These are phyloP conservation scores for Myocastor coypus DNA, from an alignment of 2,113 vertebrate species.

Conservation along the genomic window DNA sequence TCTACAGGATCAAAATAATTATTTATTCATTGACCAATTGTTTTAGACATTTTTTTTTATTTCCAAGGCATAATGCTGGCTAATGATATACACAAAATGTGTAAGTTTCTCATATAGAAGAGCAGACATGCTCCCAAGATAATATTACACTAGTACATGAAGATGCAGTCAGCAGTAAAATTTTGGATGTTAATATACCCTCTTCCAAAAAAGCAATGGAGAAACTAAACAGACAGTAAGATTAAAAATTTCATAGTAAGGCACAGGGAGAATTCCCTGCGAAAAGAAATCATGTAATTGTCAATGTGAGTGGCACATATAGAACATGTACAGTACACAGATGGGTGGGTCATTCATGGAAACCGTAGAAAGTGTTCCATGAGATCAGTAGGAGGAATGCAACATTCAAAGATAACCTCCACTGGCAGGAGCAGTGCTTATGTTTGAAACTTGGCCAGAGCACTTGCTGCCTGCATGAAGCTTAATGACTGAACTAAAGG, in stretches of 20 bases:
- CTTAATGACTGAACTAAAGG: not conserved
- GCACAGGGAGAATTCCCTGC: accelerated
- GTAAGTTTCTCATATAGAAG: not conserved
- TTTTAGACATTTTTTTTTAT: not conserved
- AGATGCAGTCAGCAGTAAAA: not conserved
- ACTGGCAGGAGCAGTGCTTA: not conserved
- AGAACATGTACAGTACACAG: accelerated
- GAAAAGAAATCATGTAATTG: not conserved
- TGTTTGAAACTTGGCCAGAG: not conserved
- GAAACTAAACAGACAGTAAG: not conserved
- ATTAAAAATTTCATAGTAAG: not conserved
- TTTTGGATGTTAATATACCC: not conserved
- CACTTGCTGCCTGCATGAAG: not conserved
- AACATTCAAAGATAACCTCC: not conserved
- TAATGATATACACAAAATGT: not conserved
- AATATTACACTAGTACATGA: not conserved
- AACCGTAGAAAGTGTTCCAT: accelerated
- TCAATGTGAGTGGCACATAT: not conserved
- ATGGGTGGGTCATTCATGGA: accelerated
- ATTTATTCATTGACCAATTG: not conserved
- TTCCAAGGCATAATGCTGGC: not conserved
- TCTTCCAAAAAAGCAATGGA: not conserved
- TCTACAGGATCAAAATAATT: not conserved
- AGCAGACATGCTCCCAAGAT: not conserved
- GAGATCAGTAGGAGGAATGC: not conserved